These are phyloP conservation scores for Polypedilum pembai DNA, from an alignment of 1,140 invertebrate genomes.

Conservation along the genomic window DNA sequence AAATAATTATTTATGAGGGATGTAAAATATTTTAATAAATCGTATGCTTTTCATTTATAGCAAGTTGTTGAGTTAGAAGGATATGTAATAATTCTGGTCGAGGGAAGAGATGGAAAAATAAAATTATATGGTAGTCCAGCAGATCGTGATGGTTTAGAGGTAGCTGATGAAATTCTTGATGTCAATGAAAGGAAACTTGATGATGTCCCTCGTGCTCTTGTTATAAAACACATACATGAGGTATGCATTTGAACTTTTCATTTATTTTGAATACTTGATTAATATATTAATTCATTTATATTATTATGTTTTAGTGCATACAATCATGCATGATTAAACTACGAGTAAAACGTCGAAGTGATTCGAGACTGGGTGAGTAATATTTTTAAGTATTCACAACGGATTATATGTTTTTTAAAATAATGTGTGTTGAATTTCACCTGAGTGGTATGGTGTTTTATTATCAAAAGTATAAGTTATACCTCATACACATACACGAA, in stretches of 20 bases:
- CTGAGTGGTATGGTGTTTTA: background rate
- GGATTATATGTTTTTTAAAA: background rate
- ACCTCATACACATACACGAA: background rate
- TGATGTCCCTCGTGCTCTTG: conserved; percentile 78
- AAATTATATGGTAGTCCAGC: conserved; percentile 95
- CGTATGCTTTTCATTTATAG: conserved; percentile 33
- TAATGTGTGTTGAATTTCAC: background rate
- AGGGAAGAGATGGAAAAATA: conserved; percentile 87
- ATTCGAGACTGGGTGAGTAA: conserved; percentile 76
- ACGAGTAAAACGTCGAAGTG: conserved; percentile 77
- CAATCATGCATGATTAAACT: conserved; percentile 88
- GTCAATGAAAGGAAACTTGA: conserved; percentile 87
- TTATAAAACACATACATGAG: conserved; percentile 89
- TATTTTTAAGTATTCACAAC: background rate
- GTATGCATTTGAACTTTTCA: conserved; percentile 46
- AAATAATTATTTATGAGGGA: background rate
- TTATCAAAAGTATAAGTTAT: background rate
- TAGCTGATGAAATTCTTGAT: conserved; percentile 92
- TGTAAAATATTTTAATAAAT: background rate
- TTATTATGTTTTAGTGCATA: conserved; percentile 92
- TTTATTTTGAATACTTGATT: conserved; percentile 21
- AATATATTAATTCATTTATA: conserved; percentile 34
- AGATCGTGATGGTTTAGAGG: conserved; percentile 84
- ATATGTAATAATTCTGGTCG: conserved; percentile 91
- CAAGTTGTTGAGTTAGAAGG: conserved; percentile 83